Base-by-base conservation (phyloP, 2,888 invertebrate species). In the Stegana nigrithorax region DNA sequence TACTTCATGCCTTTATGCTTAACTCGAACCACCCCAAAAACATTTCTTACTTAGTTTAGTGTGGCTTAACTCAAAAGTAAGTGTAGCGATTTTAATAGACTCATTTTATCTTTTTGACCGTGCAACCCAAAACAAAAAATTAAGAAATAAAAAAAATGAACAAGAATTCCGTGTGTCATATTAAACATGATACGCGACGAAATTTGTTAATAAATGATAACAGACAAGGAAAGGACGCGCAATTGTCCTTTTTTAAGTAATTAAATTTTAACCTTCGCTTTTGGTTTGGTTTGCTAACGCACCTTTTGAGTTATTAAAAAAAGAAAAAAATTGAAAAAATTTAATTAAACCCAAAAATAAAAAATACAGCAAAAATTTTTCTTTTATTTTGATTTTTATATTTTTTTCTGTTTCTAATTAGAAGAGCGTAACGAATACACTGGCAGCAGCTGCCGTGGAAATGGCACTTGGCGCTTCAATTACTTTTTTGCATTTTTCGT, bases 321-420 rank as follows among this genome's bases (percentile, higher is more conserved):
- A 55, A 66, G 58, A 59, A 58, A 51, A 59, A 47, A 59, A 59
- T 47, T 60, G 39, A 42, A 47, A 62, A 66, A 63, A 17, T 4
- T 12, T n/a, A 60, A 62, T 53, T 10, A 60, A 62, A 62, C 59
- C 63, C 50, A 68, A 58, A 42, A 60, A 63, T 62, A 64, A 66
- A 66, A 71, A 70, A 66, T 80, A 76, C 74, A 78, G 80, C 78
- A 75, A 80, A 80, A 78, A 79, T 78, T 78, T 45, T 55, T 58
- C 39, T 19, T 59, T 47, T 47, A 7, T 21, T 7, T 17, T 26
- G 10, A 19, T 59, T 59, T 45, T 47, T 59, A 4, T 12, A 14
- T 27, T 44, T 45, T 26, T 45, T 21, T 58, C 42, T 44, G 10
- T 21, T 56, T 29, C 42, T 51, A 29, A 61, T 55, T 47, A 57